Conservation (phyloP, 2,113 vertebrate genomes). For the Calonectris borealis region DNA sequence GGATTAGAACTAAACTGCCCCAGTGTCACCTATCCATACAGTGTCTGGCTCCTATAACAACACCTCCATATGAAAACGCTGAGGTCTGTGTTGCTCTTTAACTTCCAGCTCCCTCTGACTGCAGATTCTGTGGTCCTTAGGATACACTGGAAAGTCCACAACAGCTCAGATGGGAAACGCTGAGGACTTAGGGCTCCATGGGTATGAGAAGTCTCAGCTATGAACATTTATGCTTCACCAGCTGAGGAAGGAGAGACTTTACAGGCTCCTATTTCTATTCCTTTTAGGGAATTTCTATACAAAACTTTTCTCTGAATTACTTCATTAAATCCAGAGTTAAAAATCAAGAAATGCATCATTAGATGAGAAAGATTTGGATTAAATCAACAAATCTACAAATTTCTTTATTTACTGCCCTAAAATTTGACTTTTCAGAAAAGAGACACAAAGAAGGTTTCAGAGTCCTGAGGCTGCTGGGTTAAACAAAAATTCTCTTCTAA, state of each 20-base stretch:
- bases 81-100: not conserved
- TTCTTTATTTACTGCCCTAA: not conserved
- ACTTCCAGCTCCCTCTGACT: not conserved
- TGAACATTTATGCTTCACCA: not conserved
- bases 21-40: not conserved
- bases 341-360: not conserved
- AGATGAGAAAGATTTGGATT: not conserved
- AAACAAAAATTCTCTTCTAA: not conserved
- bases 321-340: not conserved
- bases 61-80: not conserved
- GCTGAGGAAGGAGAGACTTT: not conserved
- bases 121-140: not conserved
- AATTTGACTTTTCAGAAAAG: not conserved
- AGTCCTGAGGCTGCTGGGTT: not conserved
- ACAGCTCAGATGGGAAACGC: not conserved
- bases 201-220: not conserved
- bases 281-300: not conserved
- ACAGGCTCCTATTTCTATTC: not conserved
- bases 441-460: not conserved
- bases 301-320: not conserved
- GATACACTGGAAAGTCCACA: not conserved
- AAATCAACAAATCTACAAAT: not conserved
- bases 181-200: not conserved
- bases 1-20: not conserved
- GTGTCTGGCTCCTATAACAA: not conserved